phyloP scores from a whole-genome alignment of 2,888 invertebrate species.

The Drosophila putrida region DNA sequence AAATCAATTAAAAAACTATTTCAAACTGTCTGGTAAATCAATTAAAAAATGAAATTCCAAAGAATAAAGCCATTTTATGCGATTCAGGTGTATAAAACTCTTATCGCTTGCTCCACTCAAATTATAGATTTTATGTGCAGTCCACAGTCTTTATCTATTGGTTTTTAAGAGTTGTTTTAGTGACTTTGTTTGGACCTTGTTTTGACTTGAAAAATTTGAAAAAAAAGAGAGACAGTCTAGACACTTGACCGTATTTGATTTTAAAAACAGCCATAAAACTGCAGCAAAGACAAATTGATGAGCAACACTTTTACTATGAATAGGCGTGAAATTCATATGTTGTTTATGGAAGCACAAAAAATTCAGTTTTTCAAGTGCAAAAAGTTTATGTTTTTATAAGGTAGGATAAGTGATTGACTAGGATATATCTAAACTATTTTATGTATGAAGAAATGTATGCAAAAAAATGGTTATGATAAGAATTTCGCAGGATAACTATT shows the following conservation, averaged over 20 bases:
- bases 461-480: neutral
- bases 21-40: constrained; percentile 42
- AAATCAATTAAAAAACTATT: constrained; percentile 81
- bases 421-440: too few relatives aligned
- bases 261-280: constrained; percentile 55
- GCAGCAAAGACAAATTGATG: constrained; percentile 53
- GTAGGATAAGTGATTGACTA: too few relatives aligned
- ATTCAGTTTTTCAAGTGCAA: constrained; percentile 2
- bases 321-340: constrained; percentile 55
- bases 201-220: constrained; percentile 21
- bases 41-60: constrained; percentile 73
- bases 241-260: constrained; percentile 12
- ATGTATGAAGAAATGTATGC: too few relatives aligned
- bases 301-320: constrained; percentile 9
- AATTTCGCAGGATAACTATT: neutral
- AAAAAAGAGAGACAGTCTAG: constrained; percentile 17
- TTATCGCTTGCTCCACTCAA: constrained; percentile 52
- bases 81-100: constrained; percentile 58
- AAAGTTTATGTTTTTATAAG: neutral
- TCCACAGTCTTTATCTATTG: constrained; percentile 50
- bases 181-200: constrained; percentile 38
- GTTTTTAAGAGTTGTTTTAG: constrained; percentile 42
- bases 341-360: constrained; percentile 30
- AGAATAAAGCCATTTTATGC: constrained; percentile 71
- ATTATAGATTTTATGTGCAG: constrained; percentile 68